These are phyloP conservation scores for Cryptocephalus primarius DNA, from an alignment of 2,888 invertebrate genomes.

Conservation along the genomic window DNA sequence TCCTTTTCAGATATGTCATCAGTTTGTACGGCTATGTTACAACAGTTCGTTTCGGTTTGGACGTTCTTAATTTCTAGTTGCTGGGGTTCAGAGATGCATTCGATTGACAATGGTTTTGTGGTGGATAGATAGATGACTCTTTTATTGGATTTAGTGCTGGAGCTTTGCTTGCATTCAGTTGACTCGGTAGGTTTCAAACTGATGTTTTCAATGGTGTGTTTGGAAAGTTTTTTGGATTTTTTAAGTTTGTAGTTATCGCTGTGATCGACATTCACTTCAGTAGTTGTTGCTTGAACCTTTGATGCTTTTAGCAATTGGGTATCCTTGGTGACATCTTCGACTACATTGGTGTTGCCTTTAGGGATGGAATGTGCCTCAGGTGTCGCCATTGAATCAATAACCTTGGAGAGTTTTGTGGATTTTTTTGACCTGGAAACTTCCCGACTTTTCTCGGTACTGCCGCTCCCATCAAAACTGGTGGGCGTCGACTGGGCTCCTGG, in stretches of 20 bases:
- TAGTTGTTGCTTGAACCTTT: too few relatives aligned
- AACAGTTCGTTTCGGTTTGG: slow-evolving; percentile 5
- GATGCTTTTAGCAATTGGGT: background rate
- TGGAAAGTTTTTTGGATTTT: background rate
- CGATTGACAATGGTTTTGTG: slow-evolving; percentile 24
- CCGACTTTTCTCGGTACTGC: background rate
- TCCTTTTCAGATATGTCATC: slow-evolving; percentile 7
- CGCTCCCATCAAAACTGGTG: slow-evolving; percentile 7
- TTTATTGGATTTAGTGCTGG: slow-evolving; percentile 6
- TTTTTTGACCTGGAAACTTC: background rate
- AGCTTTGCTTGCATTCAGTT: too few relatives aligned
- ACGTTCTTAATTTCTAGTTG: background rate
- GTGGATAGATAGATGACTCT: slow-evolving; percentile 21
- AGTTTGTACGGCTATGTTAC: slow-evolving; percentile 18
- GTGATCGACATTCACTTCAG: background rate
- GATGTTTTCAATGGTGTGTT: too few relatives aligned
- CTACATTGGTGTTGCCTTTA: too few relatives aligned
- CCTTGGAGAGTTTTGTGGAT: too few relatives aligned
- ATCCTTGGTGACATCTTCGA: too few relatives aligned
- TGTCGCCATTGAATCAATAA: too few relatives aligned
- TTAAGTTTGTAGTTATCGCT: background rate
- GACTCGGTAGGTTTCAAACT: too few relatives aligned
- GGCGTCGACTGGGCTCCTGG: slow-evolving; percentile 48
- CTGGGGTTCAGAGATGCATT: slow-evolving; percentile 16
- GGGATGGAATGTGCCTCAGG: too few relatives aligned